Evolutionary conservation across 2,797 vertebrate species (phyloP).

Genomic region (Somateria mollissima): DNA sequence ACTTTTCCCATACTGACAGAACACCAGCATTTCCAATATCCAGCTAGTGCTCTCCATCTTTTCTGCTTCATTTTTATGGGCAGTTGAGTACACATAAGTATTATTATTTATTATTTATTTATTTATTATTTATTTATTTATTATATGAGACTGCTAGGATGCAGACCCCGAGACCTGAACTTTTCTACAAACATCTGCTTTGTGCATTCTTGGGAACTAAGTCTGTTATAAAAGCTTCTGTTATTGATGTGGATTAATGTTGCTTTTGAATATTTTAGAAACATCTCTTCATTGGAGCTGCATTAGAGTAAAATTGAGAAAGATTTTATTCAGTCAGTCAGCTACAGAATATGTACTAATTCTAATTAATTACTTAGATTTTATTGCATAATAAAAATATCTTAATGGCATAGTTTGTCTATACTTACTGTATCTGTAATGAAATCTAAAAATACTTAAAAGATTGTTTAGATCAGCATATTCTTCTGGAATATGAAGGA

Average conservation of each 20-base stretch:
- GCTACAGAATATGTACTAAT: neutral
- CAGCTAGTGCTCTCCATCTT: neutral
- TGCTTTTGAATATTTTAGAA: slow-evolving; percentile 4
- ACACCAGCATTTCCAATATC: neutral
- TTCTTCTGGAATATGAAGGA: neutral
- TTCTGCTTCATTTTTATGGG: neutral
- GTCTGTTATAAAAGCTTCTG: neutral
- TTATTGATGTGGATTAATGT: neutral
- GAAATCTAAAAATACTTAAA: neutral
- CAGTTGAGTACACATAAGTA: neutral
- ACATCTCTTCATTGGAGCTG: neutral
- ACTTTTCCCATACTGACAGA: neutral
- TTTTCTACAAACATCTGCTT: neutral
- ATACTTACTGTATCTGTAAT: neutral
- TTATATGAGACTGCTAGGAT: neutral
- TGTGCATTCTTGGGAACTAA: neutral
- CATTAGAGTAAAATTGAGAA: neutral
- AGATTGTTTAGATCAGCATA: neutral
- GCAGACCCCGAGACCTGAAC: neutral
- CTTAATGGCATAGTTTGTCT: neutral
- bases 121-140: neutral
- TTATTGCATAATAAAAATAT: neutral
- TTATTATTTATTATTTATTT: neutral
- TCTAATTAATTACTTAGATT: neutral
- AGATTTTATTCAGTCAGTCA: neutral